Evolutionary conservation across 2,888 invertebrate species (phyloP), one percentile per base, ranked within the genome.

Genomic region (Sinhomidia bicolor): DNA sequence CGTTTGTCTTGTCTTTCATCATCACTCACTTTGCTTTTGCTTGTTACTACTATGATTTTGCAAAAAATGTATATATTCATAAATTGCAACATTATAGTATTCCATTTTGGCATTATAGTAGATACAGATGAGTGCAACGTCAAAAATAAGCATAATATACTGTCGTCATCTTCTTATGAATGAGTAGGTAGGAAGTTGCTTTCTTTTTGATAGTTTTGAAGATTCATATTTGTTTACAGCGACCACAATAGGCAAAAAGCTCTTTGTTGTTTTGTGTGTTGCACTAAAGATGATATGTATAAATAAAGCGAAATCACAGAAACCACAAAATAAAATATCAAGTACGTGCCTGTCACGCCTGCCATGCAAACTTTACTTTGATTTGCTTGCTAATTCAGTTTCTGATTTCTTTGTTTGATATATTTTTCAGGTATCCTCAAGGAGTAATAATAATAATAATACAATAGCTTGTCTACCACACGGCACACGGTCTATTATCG

Each of bases 281-380:
- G 65, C 32, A 26, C 14, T 29, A 14, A 2, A 12, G 14, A 12
- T 26, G 7, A 23, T n/a, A 14, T 54, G 54, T 78, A 17, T 54
- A 54, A 51, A 54, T 54, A 54, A 26, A 54, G 51, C 29, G 54
- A 47, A 74, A 78, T 54, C 29, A 29, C 23, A 29, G 26, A 76
- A 78, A 78, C 76, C 76, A 54, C 76, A 78, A 78, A 32, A 51
- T 26, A 51, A 51, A 78, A 71, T 71, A 71, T 71, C 54, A 57
- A 78, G 54, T 54, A 78, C 78, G 78, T 78, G 78, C 78, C 36
- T 78, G 78, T 54, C 54, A 78, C 78, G 71, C 71, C 71, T 44
- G 71, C 71, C 71, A 71, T 71, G 41, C 71, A 71, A 41, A 44
- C 44, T 12, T 68, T 71, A 44, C 44, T 44, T 54, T 78, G 36